These are phyloP conservation scores for Heliocidaris tuberculata DNA, from an alignment of 35 echinoderm and acorn worm species.

Conservation along the genomic window DNA sequence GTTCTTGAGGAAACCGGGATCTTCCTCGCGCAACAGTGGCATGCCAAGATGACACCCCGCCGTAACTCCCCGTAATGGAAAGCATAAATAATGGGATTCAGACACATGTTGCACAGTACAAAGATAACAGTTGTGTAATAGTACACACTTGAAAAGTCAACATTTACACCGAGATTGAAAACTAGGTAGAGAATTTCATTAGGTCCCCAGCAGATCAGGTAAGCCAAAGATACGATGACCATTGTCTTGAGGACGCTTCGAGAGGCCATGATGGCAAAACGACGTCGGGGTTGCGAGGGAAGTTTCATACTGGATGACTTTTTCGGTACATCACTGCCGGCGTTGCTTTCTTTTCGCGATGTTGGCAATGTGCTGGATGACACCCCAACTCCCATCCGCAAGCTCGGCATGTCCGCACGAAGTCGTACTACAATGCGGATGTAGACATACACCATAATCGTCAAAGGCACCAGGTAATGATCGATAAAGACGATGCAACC, in stretches of 20 bases:
- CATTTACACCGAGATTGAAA: conserved; percentile 64
- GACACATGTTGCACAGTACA: conserved; percentile 69
- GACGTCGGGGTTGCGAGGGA: not conserved
- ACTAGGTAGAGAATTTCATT: conserved; percentile 78
- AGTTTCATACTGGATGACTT: not conserved
- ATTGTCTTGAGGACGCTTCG: conserved; percentile 80
- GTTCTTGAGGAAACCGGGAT: not conserved
- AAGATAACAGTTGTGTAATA: conserved; percentile 61
- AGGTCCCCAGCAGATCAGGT: conserved; percentile 85
- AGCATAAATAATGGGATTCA: conserved; percentile 72
- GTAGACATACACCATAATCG: conserved; percentile 89
- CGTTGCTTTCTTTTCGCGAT: not conserved
- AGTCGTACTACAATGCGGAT: conserved; percentile 77
- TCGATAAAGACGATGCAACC: conserved; percentile 75
- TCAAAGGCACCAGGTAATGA: conserved; percentile 78
- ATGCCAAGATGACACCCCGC: conserved; percentile 14
- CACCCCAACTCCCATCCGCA: conserved; percentile 6
- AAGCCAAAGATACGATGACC: conserved; percentile 71
- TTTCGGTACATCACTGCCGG: not conserved
- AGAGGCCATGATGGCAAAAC: conserved; percentile 53
- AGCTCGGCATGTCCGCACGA: conserved; percentile 26
- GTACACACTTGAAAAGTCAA: conserved; percentile 66
- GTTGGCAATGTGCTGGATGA: not conserved
- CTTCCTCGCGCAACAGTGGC: conserved; percentile 32
- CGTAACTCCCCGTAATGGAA: conserved; percentile 65